Base-by-base conservation (phyloP, 2,113 vertebrate species). In the Xenopus tropicalis region DNA sequence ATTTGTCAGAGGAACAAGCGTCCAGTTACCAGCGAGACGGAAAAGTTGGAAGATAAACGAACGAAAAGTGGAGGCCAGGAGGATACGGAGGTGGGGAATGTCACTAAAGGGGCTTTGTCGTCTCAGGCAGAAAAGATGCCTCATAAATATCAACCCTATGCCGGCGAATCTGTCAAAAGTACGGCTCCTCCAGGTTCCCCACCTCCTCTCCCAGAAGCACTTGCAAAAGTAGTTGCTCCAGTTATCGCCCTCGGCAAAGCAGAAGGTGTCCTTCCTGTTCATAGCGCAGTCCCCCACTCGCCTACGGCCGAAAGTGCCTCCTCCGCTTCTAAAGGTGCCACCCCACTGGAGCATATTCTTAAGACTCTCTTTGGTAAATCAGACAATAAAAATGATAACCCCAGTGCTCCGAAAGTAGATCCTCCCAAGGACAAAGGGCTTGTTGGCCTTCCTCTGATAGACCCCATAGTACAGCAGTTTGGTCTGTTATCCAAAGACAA, bases 391-490 rank as follows among this genome's bases (percentile, higher is more conserved):
- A 51, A 51, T 19, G 44, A 61, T 29, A 69, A 14, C 22, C 19
- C 24, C 2, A 74, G 11, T 16, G 17, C 46, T 56, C n/a, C 61
- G 37, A 16, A 61, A 37, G 82, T 82, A 5, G 86, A 87, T 14
- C 0, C 67, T 11, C 79, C 69, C 13, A 65, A 69, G 0, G 93
- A 94, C 0, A 79, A 78, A 0, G 80, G 86, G 0, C 0, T 86
- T 14, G 56, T 84, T 0, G 81, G 89, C 0, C 79, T 78, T 42
- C 90, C 92, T 14, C 56, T 98, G 44, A 69, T 94, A 1, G 96
- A 98, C 78, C 95, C 95, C 37, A 98, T 98, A 4, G 94, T 98
- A 22, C 94, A 96, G 59, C 95, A 94, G 79, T 98, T 93, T 4
- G 95, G 93, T n/a, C 93, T 95, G 81, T 88, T 93, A 83, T 91